Percentiles rank a stretch among this genome's conserved stretches.
These are phyloP conservation scores for Phengaris alcon DNA, from an alignment of 2,888 invertebrate species.

Conservation along the genomic window DNA sequence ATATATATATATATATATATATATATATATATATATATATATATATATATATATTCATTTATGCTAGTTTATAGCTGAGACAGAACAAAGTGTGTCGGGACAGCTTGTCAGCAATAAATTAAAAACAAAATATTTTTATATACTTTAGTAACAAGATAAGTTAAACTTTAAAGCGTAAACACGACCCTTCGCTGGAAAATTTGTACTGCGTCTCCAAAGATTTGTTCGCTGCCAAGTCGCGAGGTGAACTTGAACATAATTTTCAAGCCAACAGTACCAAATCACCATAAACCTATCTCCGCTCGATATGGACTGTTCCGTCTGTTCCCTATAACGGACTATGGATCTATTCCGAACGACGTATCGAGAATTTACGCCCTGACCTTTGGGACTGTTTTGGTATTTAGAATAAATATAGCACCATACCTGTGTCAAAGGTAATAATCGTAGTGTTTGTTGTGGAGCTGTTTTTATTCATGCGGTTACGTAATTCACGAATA, in stretches of 20 bases:
- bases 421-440: constrained; percentile 13
- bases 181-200: constrained; percentile 22
- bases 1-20: too few species aligned
- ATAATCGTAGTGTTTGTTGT: background rate
- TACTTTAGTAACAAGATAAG: background rate
- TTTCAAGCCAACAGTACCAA: constrained; percentile 73
- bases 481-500: too few species aligned
- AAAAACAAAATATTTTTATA: too few species aligned
- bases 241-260: constrained; percentile 52
- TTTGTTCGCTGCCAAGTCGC: constrained; percentile 43
- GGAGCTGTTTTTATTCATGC: background rate
- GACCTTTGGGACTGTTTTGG: constrained; percentile 48
- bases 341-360: constrained; percentile 50
- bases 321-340: constrained; percentile 44
- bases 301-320: constrained; percentile 45
- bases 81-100: too few species aligned
- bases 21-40: too few species aligned
- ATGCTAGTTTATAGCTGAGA: too few species aligned
- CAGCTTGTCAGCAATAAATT: too few species aligned
- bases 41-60: too few species aligned
- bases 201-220: constrained; percentile 34
- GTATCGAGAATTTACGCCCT: constrained; percentile 52
- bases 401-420: constrained; percentile 40
- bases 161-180: background rate
- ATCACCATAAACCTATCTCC: constrained; percentile 75